Evolutionary conservation across 2,888 invertebrate species (phyloP), one percentile per base, ranked within the genome.

Genomic region (Acrobasis consociella): DNA sequence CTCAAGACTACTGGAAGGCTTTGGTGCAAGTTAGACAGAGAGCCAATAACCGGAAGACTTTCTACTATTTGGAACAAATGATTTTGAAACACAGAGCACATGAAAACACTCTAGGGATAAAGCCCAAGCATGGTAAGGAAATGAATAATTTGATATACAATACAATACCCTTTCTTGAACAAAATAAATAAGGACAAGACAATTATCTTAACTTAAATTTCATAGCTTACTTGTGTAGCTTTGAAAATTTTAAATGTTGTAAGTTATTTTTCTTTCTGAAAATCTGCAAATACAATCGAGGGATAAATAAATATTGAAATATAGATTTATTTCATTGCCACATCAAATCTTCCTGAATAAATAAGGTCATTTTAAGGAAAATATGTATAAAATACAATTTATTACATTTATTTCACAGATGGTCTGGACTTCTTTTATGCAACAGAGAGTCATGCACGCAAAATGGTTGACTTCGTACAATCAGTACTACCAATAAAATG

Each of bases 1-100:
- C 99, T 0, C 98, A 99, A 84, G 97, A 99, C 87, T 99, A 95
- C 82, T 99, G 99, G 99, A 96, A 97, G 76, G 98, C 99, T 50
- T 76, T 97, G 84, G 97, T 97, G 62, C 96, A 99, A 95, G 95
- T 98, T 8, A 93, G 98, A 39, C 97, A 97, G 78, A 94, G 96
- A 64, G 95, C 97, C 0, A 96, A 96, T 71, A 99, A 99, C 86
- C 98, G 98, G 82, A 99, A 99, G 87, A 99, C 99, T 0, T 97
- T 99, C 78, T 99, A 96, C 84, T 99, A 99, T 81, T 93, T 99
- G 77, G 99, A 99, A 82, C 99, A 99, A 84, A 87, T 99, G 67
- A 97, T 99, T 78, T 89, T 99, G 70, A 99, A 99, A 83, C 97
- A 99, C 81, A 97, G 96, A 75, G 98, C 98, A 0, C 99, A 99